These are phyloP conservation scores for Podiceps cristatus DNA, from an alignment of 2,113 vertebrate genomes.

Conservation along the genomic window DNA sequence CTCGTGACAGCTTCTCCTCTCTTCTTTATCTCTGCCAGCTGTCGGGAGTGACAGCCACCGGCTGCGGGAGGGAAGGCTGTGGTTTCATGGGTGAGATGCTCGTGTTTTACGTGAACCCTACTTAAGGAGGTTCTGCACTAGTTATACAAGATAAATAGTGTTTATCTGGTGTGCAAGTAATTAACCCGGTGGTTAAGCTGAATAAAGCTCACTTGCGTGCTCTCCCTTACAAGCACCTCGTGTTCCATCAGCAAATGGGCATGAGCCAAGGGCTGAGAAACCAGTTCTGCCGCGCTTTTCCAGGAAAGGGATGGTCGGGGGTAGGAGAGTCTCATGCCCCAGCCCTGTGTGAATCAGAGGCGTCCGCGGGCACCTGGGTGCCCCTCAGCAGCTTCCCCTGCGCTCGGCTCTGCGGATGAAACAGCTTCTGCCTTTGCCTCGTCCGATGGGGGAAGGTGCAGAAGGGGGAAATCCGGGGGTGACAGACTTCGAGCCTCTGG, in stretches of 20 bases:
- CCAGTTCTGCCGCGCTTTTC: not conserved
- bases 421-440: not conserved
- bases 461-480: not conserved
- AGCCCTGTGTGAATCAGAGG: not conserved
- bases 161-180: not conserved
- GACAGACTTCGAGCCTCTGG: not conserved
- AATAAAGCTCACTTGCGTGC: not conserved
- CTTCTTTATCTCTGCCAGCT: not conserved
- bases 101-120: not conserved
- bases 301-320: not conserved
- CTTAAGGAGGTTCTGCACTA: not conserved
- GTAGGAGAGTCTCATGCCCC: not conserved
- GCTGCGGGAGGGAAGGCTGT: not conserved
- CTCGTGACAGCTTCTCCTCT: not conserved
- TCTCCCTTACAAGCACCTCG: not conserved
- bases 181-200: not conserved
- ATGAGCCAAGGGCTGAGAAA: not conserved
- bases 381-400: not conserved
- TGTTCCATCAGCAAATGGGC: not conserved
- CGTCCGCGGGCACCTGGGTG: not conserved
- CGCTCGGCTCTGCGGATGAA: not conserved
- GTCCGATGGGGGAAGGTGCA: not conserved
- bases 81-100: not conserved
- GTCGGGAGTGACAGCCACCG: not conserved
- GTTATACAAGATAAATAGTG: not conserved